phyloP scores from a whole-genome alignment of 1,140 invertebrate genomes.

The Acromyrmex heyeri region DNA sequence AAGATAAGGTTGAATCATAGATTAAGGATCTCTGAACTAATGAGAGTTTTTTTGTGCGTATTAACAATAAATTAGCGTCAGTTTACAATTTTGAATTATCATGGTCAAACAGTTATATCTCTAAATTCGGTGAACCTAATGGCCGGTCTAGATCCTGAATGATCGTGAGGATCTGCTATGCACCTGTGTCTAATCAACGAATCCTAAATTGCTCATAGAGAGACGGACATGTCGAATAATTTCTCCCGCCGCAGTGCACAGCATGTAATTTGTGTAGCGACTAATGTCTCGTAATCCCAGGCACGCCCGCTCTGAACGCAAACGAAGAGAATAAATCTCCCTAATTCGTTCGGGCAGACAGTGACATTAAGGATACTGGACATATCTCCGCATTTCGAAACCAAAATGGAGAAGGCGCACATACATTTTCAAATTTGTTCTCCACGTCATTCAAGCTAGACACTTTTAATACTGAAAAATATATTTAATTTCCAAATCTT shows the following conservation, averaged over 20 bases:
- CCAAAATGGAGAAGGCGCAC: neutral
- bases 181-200: slow-evolving; percentile 57
- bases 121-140: slow-evolving; percentile 34
- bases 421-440: neutral
- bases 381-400: slow-evolving; percentile 4
- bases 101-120: neutral
- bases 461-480: neutral
- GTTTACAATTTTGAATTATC: slow-evolving; percentile 1
- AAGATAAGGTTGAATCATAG: neutral
- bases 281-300: slow-evolving; percentile 49
- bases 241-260: slow-evolving; percentile 33
- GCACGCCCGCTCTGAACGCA: slow-evolving; percentile 25
- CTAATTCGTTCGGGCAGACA: slow-evolving; percentile 51
- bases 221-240: slow-evolving; percentile 52
- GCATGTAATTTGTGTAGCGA: slow-evolving; percentile 52
- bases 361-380: slow-evolving; percentile 23
- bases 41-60: neutral
- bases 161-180: slow-evolving; percentile 12
- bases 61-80: neutral
- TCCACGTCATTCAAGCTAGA: neutral
- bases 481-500: neutral
- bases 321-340: slow-evolving; percentile 51
- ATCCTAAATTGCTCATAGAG: slow-evolving; percentile 61
- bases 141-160: slow-evolving; percentile 29
- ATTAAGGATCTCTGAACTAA: neutral